Evolutionary conservation across 2,113 vertebrate genomes (phyloP), one percentile per base, ranked within the genome.

Genomic region (Panurus biarmicus): DNA sequence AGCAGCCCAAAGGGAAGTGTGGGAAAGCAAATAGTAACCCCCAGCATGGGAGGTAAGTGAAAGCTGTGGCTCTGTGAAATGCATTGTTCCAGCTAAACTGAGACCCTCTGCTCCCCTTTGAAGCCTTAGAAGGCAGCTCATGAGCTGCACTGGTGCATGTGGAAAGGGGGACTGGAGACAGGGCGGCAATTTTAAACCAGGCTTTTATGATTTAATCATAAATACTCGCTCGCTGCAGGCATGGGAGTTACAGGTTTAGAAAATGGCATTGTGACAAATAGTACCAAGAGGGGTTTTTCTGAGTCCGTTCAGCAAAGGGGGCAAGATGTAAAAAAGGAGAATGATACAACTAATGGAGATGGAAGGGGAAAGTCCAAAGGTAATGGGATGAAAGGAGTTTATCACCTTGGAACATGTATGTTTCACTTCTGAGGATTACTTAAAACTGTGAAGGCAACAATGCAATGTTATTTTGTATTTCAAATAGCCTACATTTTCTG

Each of bases 1-100:
- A 16, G 36, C 67, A 91, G 95, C 76, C 95, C 91, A 78, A 89
- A 91, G 89, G 84, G 84, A 78, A 94, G 91, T 94, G 93, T 95
- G 95, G 94, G 89, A 96, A 94, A 96, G 95, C 94, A 95, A 96
- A 95, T 13, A 96, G 89, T 66, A 91, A 94, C 81, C 87, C 93
- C 50, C 94, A 94, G 94, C 94, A 91, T 92, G 95, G 93, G 89
- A 95, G 94, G 78, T 50, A 18, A 96, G 94, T 73, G 84, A 94
- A 95, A 95, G 87, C 93, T 94, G 81, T 76, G 84, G 67, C 93
- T 96, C 89, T 94, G 93, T 50, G 94, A 92, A 88, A 76, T 2
- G 16, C 72, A 66, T 96, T 94, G 95, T 95, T 95, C 93, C 85
- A 76, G 66, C 91, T 76, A 76, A 94, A 94, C 77, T 70, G 66